Evolutionary conservation across 2,888 invertebrate genomes (phyloP).

Genomic region (Drosophila paucipuncta): DNA sequence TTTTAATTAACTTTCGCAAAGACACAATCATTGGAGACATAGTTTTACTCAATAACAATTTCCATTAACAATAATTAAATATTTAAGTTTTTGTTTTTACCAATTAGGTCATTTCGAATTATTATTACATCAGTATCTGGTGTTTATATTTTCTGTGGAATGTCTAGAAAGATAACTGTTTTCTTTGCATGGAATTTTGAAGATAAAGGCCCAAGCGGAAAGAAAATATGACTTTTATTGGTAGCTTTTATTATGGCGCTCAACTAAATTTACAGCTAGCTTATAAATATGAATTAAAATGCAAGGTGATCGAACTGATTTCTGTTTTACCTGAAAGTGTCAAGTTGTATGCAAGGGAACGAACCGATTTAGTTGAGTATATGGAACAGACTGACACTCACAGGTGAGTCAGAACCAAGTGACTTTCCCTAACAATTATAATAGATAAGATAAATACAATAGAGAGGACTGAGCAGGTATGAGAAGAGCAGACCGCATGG

Average conservation of each 20-base stretch:
- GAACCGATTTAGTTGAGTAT: constrained; percentile 21
- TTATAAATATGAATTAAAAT: neutral
- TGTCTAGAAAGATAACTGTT: neutral
- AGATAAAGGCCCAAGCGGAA: neutral
- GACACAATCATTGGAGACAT: too few species aligned
- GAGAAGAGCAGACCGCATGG: constrained; percentile 29
- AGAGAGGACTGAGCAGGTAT: neutral
- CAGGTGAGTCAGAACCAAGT: constrained; percentile 33
- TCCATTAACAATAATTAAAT: neutral
- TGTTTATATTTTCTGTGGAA: too few species aligned
- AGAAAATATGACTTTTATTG: neutral
- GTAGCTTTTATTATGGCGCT: neutral
- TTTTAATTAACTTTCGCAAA: neutral
- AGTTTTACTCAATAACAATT: neutral
- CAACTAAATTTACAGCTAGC: neutral
- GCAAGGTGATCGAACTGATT: neutral
- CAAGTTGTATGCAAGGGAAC: constrained; percentile 3
- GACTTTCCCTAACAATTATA: neutral
- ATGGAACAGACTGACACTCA: constrained; percentile 14
- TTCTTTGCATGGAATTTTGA: neutral
- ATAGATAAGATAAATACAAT: constrained; percentile 41
- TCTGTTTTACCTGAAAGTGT: neutral
- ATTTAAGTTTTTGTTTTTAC: neutral
- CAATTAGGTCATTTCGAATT: neutral
- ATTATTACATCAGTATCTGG: neutral